Conservation (phyloP, 2,113 vertebrate species). For the Eclectus roratus region DNA sequence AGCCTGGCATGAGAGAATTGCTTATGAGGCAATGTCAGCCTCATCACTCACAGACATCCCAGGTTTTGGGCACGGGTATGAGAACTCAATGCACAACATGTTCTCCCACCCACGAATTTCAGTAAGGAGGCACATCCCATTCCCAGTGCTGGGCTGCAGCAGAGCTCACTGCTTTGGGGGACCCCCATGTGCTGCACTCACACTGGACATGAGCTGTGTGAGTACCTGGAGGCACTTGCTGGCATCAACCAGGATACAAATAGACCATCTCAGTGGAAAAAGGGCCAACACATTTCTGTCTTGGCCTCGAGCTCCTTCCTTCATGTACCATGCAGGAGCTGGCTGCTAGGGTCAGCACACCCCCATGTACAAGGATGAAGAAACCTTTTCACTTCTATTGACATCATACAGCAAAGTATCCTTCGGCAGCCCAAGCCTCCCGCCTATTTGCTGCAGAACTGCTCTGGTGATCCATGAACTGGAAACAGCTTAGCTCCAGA, state of each 20-base stretch:
- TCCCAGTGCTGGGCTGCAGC: background rate
- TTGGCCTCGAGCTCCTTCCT: background rate
- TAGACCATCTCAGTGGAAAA: background rate
- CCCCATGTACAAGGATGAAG: background rate
- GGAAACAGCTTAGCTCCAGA: background rate
- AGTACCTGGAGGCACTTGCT: background rate
- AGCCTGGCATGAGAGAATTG: background rate
- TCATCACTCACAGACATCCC: background rate
- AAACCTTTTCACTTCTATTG: background rate
- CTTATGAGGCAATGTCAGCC: background rate
- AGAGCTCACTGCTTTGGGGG: background rate
- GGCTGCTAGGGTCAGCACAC: background rate
- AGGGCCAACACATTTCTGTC: background rate
- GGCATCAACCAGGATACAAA: background rate
- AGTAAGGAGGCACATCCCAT: background rate
- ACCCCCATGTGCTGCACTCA: background rate
- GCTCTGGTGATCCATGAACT: background rate
- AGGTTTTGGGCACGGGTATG: fast-evolving
- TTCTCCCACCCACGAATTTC: background rate
- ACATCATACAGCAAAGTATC: background rate
- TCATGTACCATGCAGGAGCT: background rate
- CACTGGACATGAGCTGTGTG: fast-evolving
- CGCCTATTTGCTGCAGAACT: background rate
- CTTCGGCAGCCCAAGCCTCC: background rate
- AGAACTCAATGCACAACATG: background rate